Evolutionary conservation across 1,140 invertebrate species (phyloP).

Genomic region (Drosophila rhopaloa): DNA sequence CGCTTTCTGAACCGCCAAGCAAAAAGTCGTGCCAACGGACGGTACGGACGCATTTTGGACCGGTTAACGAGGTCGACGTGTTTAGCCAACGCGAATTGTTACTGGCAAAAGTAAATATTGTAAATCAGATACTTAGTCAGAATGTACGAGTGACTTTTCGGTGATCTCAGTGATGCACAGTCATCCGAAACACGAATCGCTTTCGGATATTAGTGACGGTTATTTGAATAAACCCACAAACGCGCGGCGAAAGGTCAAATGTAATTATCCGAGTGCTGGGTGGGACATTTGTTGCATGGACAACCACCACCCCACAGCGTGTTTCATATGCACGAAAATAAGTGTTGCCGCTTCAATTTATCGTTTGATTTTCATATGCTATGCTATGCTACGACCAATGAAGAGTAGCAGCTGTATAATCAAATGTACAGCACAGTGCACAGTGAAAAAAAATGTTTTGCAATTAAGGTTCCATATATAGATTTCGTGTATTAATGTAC

Average conservation of each 20-base stretch:
- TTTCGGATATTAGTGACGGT: constrained; percentile 5
- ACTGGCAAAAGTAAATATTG: constrained; percentile 46
- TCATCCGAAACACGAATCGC: constrained; percentile 25
- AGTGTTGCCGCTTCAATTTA: constrained; percentile 41
- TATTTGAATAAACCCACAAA: constrained; percentile 8
- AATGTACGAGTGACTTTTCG: constrained; percentile 1
- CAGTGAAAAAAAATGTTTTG: constrained; percentile 15
- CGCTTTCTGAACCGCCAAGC: constrained; percentile 32
- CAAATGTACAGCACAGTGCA: constrained; percentile 17
- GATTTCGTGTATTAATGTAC: background rate
- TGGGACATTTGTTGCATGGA: constrained; percentile 42
- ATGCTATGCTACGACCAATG: constrained; percentile 41
- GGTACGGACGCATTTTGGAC: constrained; percentile 26
- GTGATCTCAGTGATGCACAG: constrained; percentile 34
- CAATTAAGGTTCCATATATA: background rate
- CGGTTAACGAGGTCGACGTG: constrained; percentile 60
- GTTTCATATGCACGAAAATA: constrained; percentile 19
- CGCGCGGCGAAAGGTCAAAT: constrained; percentile 42
- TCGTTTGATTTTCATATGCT: constrained; percentile 49
- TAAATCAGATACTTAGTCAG: constrained; percentile 13
- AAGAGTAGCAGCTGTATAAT: constrained; percentile 45
- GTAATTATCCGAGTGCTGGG: constrained; percentile 35
- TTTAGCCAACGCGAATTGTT: constrained; percentile 42
- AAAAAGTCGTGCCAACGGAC: constrained; percentile 38
- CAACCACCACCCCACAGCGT: constrained; percentile 3